Evolutionary conservation across 2,797 vertebrate genomes (phyloP).

Genomic region (Lacerta viridis): DNA sequence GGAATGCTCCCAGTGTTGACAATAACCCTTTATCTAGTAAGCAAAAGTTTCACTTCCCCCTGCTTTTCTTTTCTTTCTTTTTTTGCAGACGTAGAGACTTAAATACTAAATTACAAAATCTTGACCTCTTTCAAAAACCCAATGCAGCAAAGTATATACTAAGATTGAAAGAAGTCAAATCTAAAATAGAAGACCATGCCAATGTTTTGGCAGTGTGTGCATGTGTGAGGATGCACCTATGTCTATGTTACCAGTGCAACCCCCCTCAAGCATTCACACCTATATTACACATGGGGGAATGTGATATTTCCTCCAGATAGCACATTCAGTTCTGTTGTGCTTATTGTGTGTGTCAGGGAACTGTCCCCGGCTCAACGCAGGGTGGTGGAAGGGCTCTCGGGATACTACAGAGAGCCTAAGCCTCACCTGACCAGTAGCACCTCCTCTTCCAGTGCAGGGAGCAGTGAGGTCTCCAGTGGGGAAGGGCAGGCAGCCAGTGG

Average conservation of each 20-base stretch:
- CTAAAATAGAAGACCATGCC: not conserved
- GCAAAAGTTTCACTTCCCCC: conserved; percentile 28
- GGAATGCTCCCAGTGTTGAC: conserved; percentile 38
- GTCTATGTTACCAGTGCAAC: not conserved
- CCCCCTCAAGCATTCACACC: not conserved
- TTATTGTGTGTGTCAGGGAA: not conserved
- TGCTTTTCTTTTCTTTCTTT: not conserved
- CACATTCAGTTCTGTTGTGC: not conserved
- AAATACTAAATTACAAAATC: not conserved
- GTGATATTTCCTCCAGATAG: not conserved
- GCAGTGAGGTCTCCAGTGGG: no score
- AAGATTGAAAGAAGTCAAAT: not conserved
- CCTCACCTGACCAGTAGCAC: no score
- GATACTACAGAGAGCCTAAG: no score
- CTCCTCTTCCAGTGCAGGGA: no score
- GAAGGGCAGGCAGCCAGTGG: no score
- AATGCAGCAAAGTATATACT: not conserved
- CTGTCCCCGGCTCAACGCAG: no score
- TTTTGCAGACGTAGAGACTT: not conserved
- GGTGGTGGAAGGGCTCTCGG: no score
- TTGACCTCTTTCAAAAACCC: not conserved
- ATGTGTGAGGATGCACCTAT: not conserved
- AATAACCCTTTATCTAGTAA: conserved; percentile 51
- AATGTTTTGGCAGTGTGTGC: not conserved
- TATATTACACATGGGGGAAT: not conserved